phyloP scores from a whole-genome alignment of 2,113 vertebrate species.

The Arenaria interpres region DNA sequence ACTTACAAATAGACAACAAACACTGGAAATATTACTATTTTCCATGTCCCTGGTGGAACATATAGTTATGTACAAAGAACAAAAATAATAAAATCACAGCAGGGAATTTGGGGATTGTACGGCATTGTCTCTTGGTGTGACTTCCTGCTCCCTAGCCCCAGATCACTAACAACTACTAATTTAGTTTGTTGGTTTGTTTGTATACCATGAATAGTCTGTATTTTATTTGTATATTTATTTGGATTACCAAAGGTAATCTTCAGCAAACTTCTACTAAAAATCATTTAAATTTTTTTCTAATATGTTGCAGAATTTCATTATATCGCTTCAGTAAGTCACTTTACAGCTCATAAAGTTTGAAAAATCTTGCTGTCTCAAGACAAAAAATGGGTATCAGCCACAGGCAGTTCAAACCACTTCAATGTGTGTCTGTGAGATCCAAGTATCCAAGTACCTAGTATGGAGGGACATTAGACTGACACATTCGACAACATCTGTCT shows the following conservation, averaged over 20 bases:
- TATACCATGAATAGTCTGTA: neutral
- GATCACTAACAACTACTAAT: neutral
- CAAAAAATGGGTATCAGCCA: neutral
- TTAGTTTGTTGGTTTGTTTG: neutral
- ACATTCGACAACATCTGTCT: neutral
- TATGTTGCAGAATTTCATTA: neutral
- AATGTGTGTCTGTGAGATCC: neutral
- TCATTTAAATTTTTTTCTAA: neutral
- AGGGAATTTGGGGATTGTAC: neutral
- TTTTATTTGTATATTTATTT: neutral
- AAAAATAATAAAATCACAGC: neutral
- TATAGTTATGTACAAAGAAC: neutral
- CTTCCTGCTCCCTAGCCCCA: accelerated
- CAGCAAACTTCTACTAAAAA: neutral
- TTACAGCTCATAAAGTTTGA: neutral
- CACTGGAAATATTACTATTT: neutral
- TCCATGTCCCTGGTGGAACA: neutral
- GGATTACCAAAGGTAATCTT: neutral
- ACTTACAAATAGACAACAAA: neutral
- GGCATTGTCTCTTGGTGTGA: neutral
- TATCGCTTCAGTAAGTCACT: neutral
- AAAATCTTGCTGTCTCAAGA: neutral
- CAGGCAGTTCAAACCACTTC: neutral
- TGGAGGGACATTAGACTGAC: neutral
- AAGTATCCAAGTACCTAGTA: neutral